Evolutionary conservation across 2,113 vertebrate species (phyloP).

Genomic region (Melanotaenia duboulayi): DNA sequence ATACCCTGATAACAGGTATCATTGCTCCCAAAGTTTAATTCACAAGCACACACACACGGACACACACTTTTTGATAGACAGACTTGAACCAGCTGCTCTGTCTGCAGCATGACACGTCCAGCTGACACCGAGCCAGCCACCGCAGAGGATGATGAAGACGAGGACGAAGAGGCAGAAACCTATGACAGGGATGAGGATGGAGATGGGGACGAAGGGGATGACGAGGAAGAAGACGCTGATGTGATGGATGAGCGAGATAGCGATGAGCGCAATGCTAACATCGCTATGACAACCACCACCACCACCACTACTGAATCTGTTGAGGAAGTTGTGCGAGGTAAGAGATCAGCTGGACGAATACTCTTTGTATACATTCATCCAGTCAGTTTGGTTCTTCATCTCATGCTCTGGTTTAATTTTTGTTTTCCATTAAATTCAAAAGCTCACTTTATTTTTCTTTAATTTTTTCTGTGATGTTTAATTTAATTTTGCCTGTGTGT

Average conservation of each 20-base stretch:
- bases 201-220: constrained; percentile 87
- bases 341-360: constrained; percentile 21
- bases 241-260: constrained; percentile 86
- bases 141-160: constrained; percentile 71
- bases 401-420: not conserved
- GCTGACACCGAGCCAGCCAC: constrained; percentile 70
- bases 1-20: constrained; percentile 91
- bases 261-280: constrained; percentile 87
- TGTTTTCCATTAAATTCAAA: constrained; percentile 17
- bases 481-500: constrained; percentile 58
- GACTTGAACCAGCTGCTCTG: not conserved
- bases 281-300: constrained; percentile 95
- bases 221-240: constrained; percentile 82
- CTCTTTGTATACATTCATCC: not conserved
- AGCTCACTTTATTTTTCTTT: constrained; percentile 8
- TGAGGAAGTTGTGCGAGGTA: constrained; percentile 97
- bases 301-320: constrained; percentile 96
- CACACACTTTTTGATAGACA: not conserved
- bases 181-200: constrained; percentile 83
- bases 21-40: not conserved
- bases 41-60: not conserved
- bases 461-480: constrained; percentile 18
- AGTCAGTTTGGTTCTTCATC: not conserved
- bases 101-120: constrained; percentile 60
- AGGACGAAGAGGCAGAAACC: constrained; percentile 79